Conservation (phyloP, 2,113 vertebrate genomes). For the Clinocottus analis region DNA sequence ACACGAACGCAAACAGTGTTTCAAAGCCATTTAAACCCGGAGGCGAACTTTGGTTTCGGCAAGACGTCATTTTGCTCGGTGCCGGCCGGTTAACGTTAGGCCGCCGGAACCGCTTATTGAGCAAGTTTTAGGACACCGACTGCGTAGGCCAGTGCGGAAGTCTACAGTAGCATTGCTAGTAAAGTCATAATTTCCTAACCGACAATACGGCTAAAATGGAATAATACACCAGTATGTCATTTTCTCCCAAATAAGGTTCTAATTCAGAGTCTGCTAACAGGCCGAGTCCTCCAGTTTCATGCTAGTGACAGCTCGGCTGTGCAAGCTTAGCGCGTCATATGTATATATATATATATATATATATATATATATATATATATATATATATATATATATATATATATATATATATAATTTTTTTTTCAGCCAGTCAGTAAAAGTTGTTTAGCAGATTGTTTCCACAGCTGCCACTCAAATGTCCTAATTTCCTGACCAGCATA, state of each 20-base stretch:
- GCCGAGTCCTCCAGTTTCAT: too few relatives aligned
- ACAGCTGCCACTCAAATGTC: too few relatives aligned
- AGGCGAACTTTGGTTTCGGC: neutral
- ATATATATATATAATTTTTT: too few relatives aligned
- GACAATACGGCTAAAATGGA: neutral
- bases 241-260: neutral
- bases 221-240: neutral
- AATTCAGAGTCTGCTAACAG: too few relatives aligned
- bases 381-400: too few relatives aligned
- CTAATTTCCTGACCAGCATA: too few relatives aligned
- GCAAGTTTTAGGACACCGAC: neutral
- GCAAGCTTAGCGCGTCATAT: neutral
- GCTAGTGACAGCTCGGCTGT: neutral
- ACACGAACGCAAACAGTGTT: neutral
- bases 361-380: neutral
- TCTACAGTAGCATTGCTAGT: neutral
- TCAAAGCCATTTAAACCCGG: neutral
- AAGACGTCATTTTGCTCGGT: too few relatives aligned
- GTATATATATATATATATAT: neutral
- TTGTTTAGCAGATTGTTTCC: too few relatives aligned
- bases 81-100: too few relatives aligned
- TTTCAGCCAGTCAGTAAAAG: too few relatives aligned
- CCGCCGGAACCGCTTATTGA: too few relatives aligned
- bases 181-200: neutral
- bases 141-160: neutral